Evolutionary conservation across 2,888 invertebrate genomes (phyloP), one percentile per base, ranked within the genome.

Genomic region (Neuroscelio doddi): DNA sequence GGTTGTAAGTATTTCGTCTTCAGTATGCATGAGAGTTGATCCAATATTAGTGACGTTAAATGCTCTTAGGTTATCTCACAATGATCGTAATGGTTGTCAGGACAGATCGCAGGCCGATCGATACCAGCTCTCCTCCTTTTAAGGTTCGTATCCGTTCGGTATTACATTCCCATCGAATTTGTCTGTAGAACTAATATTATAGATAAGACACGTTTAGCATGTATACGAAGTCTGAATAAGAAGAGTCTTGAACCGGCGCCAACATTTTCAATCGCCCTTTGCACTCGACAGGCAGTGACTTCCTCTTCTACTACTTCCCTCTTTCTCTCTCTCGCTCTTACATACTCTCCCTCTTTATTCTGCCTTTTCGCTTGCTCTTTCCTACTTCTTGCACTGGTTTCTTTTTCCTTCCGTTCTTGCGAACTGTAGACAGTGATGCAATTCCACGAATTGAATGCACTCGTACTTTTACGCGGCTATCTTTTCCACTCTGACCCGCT

Each of bases 181-280:
- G 55, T 68, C 68, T 59, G 42, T 41, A 26, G 49, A 70, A 71
- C 69, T 69, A 73, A 76, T 77, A 74, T 75, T 68, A 71, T 50
- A 65, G 72, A 71, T 65, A 62, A 65, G 67, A 30, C 64, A 67
- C 64, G 72, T 73, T 76, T 70, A 75, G 70, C 72, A 70, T 76
- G 74, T 74, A 73, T 70, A 72, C 70, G 73, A 71, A 73, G 70
- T 56, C 64, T 69, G 76, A 75, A 78, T 76, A 78, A 75, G 75
- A 71, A 69, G 66, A 65, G 69, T 70, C 64, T 79, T 80, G 81
- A 80, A 77, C 65, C 70, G 63, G 50, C 72, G 81, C 81, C 82
- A 80, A 75, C 74, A 62, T 77, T 81, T 80, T 79, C 78, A 78
- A 80, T 80, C 78, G 78, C 68, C 73, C 72, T 74, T 77, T 77